Percentiles rank a stretch among this genome's conserved stretches.
phyloP scores from a whole-genome alignment of 1,140 invertebrate species.

The Brachystomella parvula region DNA sequence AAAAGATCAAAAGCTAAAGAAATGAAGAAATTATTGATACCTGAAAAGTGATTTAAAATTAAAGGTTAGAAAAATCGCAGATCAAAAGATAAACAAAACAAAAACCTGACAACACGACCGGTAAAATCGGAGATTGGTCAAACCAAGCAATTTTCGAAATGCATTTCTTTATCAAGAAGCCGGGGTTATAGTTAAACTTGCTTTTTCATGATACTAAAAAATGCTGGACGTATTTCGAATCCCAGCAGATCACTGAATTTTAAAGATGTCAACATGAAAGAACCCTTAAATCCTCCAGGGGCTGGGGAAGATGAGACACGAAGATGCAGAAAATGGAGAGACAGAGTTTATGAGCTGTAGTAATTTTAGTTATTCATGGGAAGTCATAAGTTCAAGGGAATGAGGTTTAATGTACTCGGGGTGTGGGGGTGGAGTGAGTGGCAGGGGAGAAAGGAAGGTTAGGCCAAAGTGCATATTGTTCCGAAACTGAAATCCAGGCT shows the following conservation, averaged over 20 bases:
- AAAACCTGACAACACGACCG: too few relatives aligned
- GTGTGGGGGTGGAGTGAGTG: neutral
- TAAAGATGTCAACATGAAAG: neutral
- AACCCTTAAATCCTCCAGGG: neutral
- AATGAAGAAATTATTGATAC: too few relatives aligned
- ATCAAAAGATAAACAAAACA: too few relatives aligned
- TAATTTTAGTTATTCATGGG: neutral
- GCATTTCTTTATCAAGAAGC: neutral
- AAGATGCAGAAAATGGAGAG: neutral
- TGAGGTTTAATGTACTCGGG: neutral
- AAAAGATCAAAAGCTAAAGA: too few relatives aligned
- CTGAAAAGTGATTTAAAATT: too few relatives aligned
- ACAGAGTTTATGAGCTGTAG: neutral
- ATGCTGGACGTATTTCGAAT: too few relatives aligned
- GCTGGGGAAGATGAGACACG: neutral
- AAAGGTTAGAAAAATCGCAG: too few relatives aligned
- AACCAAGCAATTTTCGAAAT: neutral
- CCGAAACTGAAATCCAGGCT: neutral
- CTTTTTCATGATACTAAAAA: neutral
- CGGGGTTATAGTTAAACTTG: neutral
- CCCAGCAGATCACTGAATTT: too few relatives aligned
- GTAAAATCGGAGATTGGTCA: neutral
- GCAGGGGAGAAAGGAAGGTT: too few relatives aligned
- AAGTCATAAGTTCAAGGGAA: neutral
- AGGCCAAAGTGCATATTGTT: slow-evolving; percentile 5